Conservation (phyloP, 2,888 invertebrate species). For the Cotesia congregata region DNA sequence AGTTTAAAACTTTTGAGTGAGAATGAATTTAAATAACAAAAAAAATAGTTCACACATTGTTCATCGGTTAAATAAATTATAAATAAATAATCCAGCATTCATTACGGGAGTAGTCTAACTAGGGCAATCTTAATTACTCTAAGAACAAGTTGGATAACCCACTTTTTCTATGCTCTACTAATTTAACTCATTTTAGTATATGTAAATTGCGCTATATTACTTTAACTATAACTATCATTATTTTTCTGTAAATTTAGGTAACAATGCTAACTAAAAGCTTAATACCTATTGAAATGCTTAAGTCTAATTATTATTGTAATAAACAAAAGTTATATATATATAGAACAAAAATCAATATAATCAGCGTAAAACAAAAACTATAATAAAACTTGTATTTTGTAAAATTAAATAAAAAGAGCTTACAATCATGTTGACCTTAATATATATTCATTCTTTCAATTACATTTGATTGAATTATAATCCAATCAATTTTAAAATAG, state of each 20-base stretch:
- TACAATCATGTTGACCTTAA: too few species aligned
- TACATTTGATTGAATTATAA: too few species aligned
- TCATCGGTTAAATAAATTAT: background rate
- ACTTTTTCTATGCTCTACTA: conserved; percentile 30
- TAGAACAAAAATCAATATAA: too few species aligned
- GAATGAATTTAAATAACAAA: background rate
- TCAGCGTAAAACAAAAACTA: too few species aligned
- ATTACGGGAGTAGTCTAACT: conserved; percentile 14
- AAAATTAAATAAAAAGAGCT: too few species aligned
- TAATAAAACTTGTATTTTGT: too few species aligned
- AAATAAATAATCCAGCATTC: conserved; percentile 4
- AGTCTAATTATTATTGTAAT: too few species aligned
- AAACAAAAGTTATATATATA: too few species aligned
- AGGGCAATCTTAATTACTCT: conserved; percentile 13
- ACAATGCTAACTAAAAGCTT: too few species aligned
- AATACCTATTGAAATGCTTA: too few species aligned
- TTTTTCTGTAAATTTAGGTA: background rate
- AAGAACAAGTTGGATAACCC: conserved; percentile 25
- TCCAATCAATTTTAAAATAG: too few species aligned
- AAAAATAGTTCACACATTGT: background rate
- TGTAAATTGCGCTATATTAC: conserved; percentile 21
- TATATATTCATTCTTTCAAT: too few species aligned
- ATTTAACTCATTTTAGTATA: conserved; percentile 9
- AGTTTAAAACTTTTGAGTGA: background rate
- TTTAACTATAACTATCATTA: background rate